These are phyloP conservation scores for Limenitis camilla DNA, from an alignment of 2,888 invertebrate genomes.

Conservation along the genomic window DNA sequence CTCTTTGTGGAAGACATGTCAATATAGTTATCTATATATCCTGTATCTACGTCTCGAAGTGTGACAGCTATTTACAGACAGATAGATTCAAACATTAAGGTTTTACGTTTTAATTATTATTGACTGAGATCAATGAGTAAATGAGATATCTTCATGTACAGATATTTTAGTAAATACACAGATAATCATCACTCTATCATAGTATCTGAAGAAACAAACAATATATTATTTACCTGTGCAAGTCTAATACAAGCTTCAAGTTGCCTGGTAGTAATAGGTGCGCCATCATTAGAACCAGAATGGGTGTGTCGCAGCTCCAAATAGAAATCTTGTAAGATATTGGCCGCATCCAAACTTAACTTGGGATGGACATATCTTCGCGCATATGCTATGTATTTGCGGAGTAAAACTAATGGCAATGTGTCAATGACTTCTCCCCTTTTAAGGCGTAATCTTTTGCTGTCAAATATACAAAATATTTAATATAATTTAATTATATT, in stretches of 20 bases:
- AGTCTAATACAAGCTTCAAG: constrained; percentile 91
- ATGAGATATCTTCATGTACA: too few relatives aligned
- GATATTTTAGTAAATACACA: too few relatives aligned
- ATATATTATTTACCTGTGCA: constrained; percentile 75
- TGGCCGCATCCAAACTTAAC: constrained; percentile 81
- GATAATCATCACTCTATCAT: too few relatives aligned
- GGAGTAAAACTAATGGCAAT: constrained; percentile 83
- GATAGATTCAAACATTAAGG: too few relatives aligned
- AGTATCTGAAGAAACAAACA: too few relatives aligned
- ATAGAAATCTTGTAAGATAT: constrained; percentile 85
- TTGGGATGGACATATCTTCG: constrained; percentile 89
- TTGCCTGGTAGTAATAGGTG: constrained; percentile 90
- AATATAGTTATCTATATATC: too few relatives aligned
- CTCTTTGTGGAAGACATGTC: too few relatives aligned
- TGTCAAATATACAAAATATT: constrained; percentile 31
- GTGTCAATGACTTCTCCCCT: constrained; percentile 79
- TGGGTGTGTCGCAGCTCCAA: constrained; percentile 81
- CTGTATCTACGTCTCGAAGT: too few relatives aligned
- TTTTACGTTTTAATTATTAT: too few relatives aligned
- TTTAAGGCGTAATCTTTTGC: constrained; percentile 74
- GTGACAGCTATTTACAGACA: too few relatives aligned
- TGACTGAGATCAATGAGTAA: too few relatives aligned
- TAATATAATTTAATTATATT: not conserved
- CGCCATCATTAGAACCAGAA: constrained; percentile 78
- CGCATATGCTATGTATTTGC: constrained; percentile 95